A percentile compares a stretch with the other conserved stretches of the same genome.
Evolutionary conservation across 1,140 invertebrate species (phyloP).

Genomic region (Fopius arisanus): DNA sequence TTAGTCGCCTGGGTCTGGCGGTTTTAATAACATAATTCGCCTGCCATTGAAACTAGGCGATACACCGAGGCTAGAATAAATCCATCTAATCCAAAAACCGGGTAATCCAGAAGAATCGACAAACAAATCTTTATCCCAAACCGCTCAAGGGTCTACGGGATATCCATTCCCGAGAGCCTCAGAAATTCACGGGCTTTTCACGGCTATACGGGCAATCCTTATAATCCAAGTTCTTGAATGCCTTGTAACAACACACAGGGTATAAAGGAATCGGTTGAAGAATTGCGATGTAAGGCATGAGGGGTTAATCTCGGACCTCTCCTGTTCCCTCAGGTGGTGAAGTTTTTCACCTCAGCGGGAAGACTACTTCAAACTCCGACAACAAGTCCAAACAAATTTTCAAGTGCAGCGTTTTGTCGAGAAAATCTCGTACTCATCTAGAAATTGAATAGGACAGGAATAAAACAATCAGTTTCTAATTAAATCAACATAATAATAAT

Average conservation of each 20-base stretch:
- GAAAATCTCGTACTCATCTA: too few species aligned
- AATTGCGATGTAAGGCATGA: slow-evolving; percentile 26
- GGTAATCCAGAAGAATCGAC: slow-evolving; percentile 27
- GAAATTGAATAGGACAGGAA: too few species aligned
- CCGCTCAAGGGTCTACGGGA: background rate
- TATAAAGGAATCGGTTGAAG: slow-evolving; percentile 27
- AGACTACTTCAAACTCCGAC: background rate
- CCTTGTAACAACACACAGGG: background rate
- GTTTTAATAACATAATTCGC: background rate
- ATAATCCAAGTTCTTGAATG: slow-evolving; percentile 2
- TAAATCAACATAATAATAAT: too few species aligned
- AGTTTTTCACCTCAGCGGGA: slow-evolving; percentile 21
- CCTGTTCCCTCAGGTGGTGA: background rate
- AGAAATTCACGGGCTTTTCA: background rate
- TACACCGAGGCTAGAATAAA: background rate
- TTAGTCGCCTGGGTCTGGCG: background rate
- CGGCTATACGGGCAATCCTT: slow-evolving; percentile 1
- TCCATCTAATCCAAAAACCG: background rate
- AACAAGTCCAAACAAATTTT: background rate
- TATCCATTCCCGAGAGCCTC: background rate
- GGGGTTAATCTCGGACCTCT: slow-evolving; percentile 24
- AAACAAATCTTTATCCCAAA: slow-evolving; percentile 29
- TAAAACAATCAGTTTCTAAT: too few species aligned
- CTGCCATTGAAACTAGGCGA: background rate
- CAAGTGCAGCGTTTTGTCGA: background rate